Conservation (phyloP, 2,888 invertebrate species). For the Pelosia muscerda region DNA sequence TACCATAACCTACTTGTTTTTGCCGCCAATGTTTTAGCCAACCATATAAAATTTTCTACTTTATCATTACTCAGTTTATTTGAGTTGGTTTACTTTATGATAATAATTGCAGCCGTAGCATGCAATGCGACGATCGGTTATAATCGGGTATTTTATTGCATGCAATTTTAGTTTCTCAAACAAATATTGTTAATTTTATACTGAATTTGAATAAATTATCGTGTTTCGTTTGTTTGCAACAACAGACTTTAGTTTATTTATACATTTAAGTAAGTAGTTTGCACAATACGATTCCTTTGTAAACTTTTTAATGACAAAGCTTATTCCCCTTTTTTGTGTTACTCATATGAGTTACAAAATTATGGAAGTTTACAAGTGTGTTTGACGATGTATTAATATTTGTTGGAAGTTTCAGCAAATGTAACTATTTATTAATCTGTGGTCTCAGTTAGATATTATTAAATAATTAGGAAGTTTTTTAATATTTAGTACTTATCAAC, state of each 20-base stretch:
- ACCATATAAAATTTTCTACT: conserved; percentile 73
- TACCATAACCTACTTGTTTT: conserved; percentile 75
- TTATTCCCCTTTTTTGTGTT: too few relatives aligned
- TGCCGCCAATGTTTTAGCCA: conserved; percentile 70
- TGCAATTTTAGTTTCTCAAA: conserved; percentile 38
- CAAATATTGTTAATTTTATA: conserved; percentile 21
- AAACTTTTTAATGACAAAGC: not conserved
- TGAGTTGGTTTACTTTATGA: conserved; percentile 50
- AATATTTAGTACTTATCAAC: not conserved
- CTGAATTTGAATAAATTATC: conserved; percentile 9
- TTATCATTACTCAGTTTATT: conserved; percentile 68
- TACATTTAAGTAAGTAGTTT: not conserved
- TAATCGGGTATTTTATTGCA: conserved; percentile 40
- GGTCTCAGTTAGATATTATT: not conserved
- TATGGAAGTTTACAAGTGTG: too few relatives aligned
- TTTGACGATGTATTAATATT: not conserved
- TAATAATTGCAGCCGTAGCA: conserved; percentile 53
- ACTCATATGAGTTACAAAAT: too few relatives aligned
- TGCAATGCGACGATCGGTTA: conserved; percentile 58
- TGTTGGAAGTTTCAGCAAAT: not conserved
- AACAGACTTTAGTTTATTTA: not conserved
- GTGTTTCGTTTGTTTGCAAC: conserved; percentile 2
- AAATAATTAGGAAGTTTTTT: not conserved
- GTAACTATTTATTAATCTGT: too few relatives aligned
- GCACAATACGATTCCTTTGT: not conserved